phyloP scores from a whole-genome alignment of 1,140 invertebrate species.

The Caenorhabditis brenneri region DNA sequence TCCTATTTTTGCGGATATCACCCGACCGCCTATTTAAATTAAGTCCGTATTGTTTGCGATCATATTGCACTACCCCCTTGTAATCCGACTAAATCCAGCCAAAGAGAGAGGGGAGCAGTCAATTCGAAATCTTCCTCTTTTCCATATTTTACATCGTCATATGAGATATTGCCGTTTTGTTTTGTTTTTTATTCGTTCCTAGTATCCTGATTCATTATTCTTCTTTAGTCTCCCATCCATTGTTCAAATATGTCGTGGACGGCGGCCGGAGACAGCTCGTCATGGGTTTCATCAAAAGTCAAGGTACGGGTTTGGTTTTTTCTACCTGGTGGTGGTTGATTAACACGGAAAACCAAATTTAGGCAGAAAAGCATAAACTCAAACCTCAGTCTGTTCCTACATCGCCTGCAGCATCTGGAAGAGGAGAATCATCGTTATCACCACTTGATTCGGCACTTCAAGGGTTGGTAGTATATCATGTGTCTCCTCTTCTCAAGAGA shows the following conservation, averaged over 20 bases:
- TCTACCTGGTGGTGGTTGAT: background rate
- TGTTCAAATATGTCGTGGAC: conserved; percentile 5
- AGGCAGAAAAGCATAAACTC: conserved; percentile 34
- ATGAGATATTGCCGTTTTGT: background rate
- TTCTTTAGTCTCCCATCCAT: no score
- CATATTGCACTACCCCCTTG: conserved; percentile 28
- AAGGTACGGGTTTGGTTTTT: background rate
- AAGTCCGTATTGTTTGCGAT: conserved; percentile 34
- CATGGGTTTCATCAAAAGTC: conserved; percentile 26
- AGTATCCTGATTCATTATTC: background rate
- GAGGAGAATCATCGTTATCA: conserved; percentile 16
- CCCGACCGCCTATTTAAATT: background rate
- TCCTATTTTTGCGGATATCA: conserved; percentile 19
- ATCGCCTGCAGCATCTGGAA: background rate
- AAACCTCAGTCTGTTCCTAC: conserved; percentile 31
- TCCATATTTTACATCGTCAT: background rate
- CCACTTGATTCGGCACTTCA: conserved; percentile 32
- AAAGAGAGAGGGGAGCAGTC: background rate
- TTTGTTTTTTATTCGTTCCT: background rate
- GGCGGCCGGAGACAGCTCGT: conserved; percentile 19
- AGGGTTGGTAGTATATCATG: conserved; percentile 21
- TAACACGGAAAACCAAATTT: background rate
- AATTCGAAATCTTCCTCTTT: background rate
- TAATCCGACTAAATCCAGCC: conserved; percentile 22
- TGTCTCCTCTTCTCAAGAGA: background rate